These are phyloP conservation scores for Corynorhinus townsendii DNA, from an alignment of 2,113 vertebrate genomes.

Conservation along the genomic window DNA sequence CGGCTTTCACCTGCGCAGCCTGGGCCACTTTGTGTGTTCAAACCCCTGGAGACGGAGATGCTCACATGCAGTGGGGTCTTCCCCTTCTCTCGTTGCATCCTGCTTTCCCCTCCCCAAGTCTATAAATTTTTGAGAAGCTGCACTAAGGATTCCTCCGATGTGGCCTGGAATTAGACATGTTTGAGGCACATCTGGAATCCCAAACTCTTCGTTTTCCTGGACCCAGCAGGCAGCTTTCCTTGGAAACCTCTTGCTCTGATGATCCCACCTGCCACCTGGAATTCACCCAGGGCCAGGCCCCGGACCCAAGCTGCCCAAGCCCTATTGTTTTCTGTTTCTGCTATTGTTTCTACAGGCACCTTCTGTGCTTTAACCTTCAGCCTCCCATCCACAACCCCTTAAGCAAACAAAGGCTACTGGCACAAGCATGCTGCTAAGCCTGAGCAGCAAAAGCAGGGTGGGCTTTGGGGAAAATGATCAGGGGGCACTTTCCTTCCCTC, in stretches of 20 bases:
- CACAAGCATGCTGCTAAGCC: background rate
- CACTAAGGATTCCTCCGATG: background rate
- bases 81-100: background rate
- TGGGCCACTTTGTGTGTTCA: background rate
- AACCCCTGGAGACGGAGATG: background rate
- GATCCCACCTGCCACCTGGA: slow-evolving; percentile 24
- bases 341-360: background rate
- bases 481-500: background rate
- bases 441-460: slow-evolving; percentile 10
- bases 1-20: background rate
- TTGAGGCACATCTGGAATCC: slow-evolving; percentile 16
- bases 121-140: background rate
- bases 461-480: slow-evolving; percentile 4
- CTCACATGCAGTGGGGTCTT: background rate
- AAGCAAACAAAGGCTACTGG: background rate
- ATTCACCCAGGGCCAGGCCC: background rate
- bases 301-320: background rate
- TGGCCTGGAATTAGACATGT: slow-evolving; percentile 26
- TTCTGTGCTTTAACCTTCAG: background rate
- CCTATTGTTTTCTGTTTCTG: background rate
- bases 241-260: background rate
- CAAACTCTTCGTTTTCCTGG: background rate
- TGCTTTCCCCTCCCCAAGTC: background rate
- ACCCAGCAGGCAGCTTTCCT: background rate
- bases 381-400: background rate